phyloP scores from a whole-genome alignment of 2,888 invertebrate genomes.

The Nephrotoma flavescens region DNA sequence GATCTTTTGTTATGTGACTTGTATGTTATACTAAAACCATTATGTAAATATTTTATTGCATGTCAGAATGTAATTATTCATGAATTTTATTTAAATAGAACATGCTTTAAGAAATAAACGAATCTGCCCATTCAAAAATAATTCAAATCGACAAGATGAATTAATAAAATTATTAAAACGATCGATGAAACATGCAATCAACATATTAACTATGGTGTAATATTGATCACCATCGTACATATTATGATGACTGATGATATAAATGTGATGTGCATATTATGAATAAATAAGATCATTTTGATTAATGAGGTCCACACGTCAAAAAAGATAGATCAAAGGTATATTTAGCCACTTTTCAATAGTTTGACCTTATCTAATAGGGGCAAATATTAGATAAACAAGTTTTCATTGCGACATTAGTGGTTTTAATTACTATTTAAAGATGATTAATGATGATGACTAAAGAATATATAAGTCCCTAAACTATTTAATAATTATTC shows the following conservation, averaged over 20 bases:
- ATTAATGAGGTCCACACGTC: neutral
- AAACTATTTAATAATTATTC: too few species aligned
- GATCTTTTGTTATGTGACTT: neutral
- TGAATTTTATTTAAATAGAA: neutral
- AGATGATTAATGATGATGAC: neutral
- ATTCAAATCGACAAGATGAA: neutral
- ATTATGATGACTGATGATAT: neutral
- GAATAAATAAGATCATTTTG: neutral
- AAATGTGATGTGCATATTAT: neutral
- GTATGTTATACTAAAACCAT: neutral
- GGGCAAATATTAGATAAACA: neutral
- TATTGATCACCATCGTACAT: neutral
- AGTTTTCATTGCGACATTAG: neutral
- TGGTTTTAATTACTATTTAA: neutral
- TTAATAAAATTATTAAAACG: neutral
- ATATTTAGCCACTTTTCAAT: neutral
- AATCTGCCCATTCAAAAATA: neutral
- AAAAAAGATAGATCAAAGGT: neutral
- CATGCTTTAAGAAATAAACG: neutral
- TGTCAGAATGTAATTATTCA: neutral
- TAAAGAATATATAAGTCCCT: too few species aligned
- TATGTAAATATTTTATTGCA: neutral
- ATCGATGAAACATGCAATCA: neutral
- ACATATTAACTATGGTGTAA: neutral
- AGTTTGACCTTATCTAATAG: neutral